Evolutionary conservation across 2,888 invertebrate species (phyloP).

Genomic region (Acronicta leporina): DNA sequence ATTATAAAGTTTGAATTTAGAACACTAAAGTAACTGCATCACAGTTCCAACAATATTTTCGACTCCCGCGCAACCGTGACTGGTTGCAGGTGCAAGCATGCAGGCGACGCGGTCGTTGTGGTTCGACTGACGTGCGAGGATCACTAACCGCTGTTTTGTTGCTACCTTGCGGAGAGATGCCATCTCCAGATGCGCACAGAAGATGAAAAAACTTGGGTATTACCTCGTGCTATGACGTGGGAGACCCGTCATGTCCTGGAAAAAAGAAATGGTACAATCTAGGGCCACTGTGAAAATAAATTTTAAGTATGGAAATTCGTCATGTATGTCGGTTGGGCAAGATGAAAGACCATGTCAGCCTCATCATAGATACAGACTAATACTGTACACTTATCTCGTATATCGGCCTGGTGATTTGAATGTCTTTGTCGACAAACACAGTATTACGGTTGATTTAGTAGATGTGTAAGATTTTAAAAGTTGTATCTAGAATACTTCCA

Average conservation of each 20-base stretch:
- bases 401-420: too few species aligned
- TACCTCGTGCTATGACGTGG: too few species aligned
- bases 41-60: conserved; percentile 6
- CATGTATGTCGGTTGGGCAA: too few species aligned
- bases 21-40: conserved; percentile 22
- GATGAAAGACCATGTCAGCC: too few species aligned
- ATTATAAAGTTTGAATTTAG: conserved; percentile 8
- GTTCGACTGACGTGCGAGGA: conserved; percentile 47
- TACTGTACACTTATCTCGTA: too few species aligned
- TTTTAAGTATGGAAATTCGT: too few species aligned
- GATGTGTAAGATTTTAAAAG: too few species aligned
- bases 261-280: not conserved
- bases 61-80: conserved; percentile 19
- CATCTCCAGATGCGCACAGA: not conserved
- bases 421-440: too few species aligned
- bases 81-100: conserved; percentile 30
- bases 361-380: too few species aligned
- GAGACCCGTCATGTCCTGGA: too few species aligned
- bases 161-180: conserved; percentile 5
- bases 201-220: conserved; percentile 1
- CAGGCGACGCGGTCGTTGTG: conserved; percentile 31
- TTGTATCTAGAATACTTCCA: too few species aligned
- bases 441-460: too few species aligned
- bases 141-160: conserved; percentile 43
- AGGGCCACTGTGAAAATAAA: not conserved